A percentile compares a stretch with the other conserved stretches of the same genome.
Conservation (phyloP, 1,140 invertebrate genomes). For the Neodiprion virginianus region DNA sequence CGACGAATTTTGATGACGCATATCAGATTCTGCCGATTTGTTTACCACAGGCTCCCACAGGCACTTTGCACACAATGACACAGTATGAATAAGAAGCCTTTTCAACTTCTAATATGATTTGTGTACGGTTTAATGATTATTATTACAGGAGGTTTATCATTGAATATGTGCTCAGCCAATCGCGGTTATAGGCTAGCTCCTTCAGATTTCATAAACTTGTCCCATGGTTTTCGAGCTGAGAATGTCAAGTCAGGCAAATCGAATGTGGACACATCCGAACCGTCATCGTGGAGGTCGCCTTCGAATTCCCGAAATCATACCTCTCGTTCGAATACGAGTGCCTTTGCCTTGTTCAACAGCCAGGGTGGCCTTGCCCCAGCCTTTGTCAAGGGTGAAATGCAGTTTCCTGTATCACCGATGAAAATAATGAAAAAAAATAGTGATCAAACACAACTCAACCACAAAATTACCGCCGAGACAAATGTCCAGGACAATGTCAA, state of each 20-base stretch:
- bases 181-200: constrained; percentile 64
- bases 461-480: background rate
- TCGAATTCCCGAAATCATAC: constrained; percentile 20
- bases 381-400: constrained; percentile 44
- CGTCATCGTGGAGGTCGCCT: constrained; percentile 15
- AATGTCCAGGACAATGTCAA: background rate
- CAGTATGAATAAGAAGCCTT: no score
- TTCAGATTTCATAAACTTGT: constrained; percentile 69
- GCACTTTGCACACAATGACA: no score
- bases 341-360: constrained; percentile 28
- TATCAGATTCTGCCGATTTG: no score
- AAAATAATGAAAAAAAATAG: constrained; percentile 33
- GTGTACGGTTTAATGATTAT: background rate
- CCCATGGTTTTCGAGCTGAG: constrained; percentile 59
- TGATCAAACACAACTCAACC: background rate
- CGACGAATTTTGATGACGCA: no score
- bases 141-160: constrained; percentile 66
- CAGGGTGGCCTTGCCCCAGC: constrained; percentile 35
- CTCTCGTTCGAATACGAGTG: constrained; percentile 24
- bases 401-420: constrained; percentile 54
- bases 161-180: constrained; percentile 61
- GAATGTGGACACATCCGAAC: background rate
- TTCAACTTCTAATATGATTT: constrained; percentile 7
- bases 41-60: no score
- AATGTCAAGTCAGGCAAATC: constrained; percentile 48